A percentile compares a stretch with the other conserved stretches of the same genome.
These are phyloP conservation scores for Xanthia icteritia DNA, from an alignment of 2,888 invertebrate genomes.

Conservation along the genomic window DNA sequence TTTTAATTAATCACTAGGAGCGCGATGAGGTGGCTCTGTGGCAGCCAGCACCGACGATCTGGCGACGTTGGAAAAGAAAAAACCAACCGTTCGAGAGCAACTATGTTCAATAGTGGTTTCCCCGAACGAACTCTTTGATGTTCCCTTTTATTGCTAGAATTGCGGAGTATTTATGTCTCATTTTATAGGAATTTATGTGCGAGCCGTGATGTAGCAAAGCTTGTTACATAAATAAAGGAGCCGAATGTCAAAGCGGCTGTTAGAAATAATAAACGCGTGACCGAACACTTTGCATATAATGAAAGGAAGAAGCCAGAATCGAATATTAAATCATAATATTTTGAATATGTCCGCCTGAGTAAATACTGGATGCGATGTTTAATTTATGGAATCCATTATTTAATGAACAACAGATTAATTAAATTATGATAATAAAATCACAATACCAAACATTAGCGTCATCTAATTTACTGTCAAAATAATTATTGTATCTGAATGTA, in stretches of 20 bases:
- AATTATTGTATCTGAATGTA: neutral
- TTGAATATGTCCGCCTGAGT: conserved; percentile 52
- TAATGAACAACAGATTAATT: conserved; percentile 30
- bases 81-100: conserved; percentile 63
- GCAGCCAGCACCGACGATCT: conserved; percentile 52
- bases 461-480: neutral
- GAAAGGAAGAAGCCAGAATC: conserved; percentile 75
- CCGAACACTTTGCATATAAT: conserved; percentile 71
- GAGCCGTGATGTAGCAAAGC: conserved; percentile 70
- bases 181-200: conserved; percentile 83
- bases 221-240: conserved; percentile 76
- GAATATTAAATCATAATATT: conserved; percentile 68
- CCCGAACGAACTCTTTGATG: conserved; percentile 83
- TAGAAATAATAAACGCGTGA: conserved; percentile 78
- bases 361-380: conserved; percentile 47
- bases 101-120: conserved; percentile 78
- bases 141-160: conserved; percentile 80
- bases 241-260: conserved; percentile 76
- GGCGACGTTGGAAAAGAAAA: conserved; percentile 62
- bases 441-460: conserved; percentile 6
- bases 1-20: conserved; percentile 82
- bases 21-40: conserved; percentile 56
- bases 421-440: conserved; percentile 16
- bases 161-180: conserved; percentile 81
- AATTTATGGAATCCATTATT: conserved; percentile 46